A percentile compares a stretch with the other conserved stretches of the same genome.
Conservation (phyloP, 2,888 invertebrate genomes). For the Cheilosia soror region DNA sequence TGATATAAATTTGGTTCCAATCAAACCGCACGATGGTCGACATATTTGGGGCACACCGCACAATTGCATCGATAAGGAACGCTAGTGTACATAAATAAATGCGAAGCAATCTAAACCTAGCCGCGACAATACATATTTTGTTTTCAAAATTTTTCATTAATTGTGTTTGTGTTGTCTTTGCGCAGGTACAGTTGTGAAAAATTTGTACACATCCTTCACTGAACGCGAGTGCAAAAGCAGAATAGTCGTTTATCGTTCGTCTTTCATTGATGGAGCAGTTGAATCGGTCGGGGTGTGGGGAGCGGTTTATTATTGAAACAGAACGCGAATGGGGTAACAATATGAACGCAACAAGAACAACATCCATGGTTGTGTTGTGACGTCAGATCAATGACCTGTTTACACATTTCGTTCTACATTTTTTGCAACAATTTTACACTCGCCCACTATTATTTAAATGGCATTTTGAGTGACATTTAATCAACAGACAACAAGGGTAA, state of each 20-base stretch:
- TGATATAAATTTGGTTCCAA: slow-evolving; percentile 26
- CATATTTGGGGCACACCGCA: slow-evolving; percentile 56
- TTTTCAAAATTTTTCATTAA: slow-evolving; percentile 38
- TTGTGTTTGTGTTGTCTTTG: slow-evolving; percentile 34
- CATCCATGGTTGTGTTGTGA: slow-evolving; percentile 65
- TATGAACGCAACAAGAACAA: slow-evolving; percentile 55
- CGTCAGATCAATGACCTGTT: slow-evolving; percentile 75
- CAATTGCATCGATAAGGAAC: slow-evolving; percentile 65
- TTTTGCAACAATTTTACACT: slow-evolving; percentile 14
- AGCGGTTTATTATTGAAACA: slow-evolving; percentile 58
- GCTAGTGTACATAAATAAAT: slow-evolving; percentile 58
- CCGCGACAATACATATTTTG: slow-evolving; percentile 31
- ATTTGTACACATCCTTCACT: slow-evolving; percentile 42
- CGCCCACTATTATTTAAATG: background rate
- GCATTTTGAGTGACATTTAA: slow-evolving; percentile 11
- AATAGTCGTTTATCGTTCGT: slow-evolving; percentile 9
- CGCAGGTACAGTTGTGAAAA: slow-evolving; percentile 74
- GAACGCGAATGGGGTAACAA: slow-evolving; percentile 57
- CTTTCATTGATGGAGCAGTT: slow-evolving; percentile 16
- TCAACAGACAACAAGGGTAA: background rate
- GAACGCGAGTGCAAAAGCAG: background rate
- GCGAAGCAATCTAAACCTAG: slow-evolving; percentile 26
- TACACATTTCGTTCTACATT: slow-evolving; percentile 45
- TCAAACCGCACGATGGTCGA: slow-evolving; percentile 36
- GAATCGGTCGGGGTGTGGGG: slow-evolving; percentile 3